Percentiles rank a stretch among this genome's conserved stretches.
phyloP scores from a whole-genome alignment of 2,113 vertebrate species.

The Madoqua kirkii region DNA sequence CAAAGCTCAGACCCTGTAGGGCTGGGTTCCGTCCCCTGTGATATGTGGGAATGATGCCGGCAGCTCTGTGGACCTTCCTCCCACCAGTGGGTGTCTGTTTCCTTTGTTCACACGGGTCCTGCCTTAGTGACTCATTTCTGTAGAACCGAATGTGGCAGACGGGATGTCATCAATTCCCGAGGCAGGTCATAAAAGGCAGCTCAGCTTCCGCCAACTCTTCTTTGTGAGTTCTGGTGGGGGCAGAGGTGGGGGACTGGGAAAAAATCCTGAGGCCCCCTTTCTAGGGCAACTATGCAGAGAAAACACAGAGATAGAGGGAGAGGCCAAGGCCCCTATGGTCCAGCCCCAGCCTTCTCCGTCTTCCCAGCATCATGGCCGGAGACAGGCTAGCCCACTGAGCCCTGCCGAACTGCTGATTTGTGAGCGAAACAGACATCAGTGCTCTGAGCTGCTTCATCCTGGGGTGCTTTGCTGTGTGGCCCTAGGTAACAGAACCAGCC shows the following conservation, averaged over 20 bases:
- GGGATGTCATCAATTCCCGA: fast-evolving
- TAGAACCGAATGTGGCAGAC: background rate
- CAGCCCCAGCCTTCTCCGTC: background rate
- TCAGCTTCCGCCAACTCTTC: background rate
- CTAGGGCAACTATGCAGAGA: fast-evolving
- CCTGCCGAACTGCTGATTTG: background rate
- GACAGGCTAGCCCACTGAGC: background rate
- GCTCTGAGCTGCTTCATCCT: background rate
- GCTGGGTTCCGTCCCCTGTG: background rate
- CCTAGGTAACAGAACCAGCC: background rate
- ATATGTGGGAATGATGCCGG: background rate
- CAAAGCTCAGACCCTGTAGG: background rate
- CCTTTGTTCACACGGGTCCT: background rate
- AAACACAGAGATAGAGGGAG: background rate
- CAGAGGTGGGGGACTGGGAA: background rate
- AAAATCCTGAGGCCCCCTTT: too few species aligned
- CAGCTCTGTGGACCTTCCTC: background rate
- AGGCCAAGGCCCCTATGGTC: background rate
- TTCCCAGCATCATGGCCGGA: background rate
- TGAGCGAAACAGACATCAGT: background rate
- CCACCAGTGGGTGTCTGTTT: background rate
- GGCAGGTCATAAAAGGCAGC: background rate
- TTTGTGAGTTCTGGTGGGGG: background rate
- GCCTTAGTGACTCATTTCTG: background rate
- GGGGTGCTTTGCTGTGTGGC: background rate